Percentiles rank a stretch among this genome's conserved stretches.
These are phyloP conservation scores for Habropoda laboriosa DNA, from an alignment of 1,140 invertebrate genomes.

Conservation along the genomic window DNA sequence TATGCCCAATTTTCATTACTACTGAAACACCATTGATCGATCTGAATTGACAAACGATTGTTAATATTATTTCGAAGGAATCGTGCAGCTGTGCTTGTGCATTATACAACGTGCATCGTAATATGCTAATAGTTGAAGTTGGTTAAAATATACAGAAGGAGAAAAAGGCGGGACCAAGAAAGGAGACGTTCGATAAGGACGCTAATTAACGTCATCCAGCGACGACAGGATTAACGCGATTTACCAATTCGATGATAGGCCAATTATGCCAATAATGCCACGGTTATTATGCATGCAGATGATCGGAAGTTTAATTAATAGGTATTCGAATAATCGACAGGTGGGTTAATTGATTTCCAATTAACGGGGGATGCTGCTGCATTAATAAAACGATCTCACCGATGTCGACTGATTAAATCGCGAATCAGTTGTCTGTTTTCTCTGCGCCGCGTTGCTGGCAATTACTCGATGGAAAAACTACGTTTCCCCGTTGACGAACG, in stretches of 20 bases:
- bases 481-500: no score
- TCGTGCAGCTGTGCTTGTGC: neutral
- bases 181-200: no score
- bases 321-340: constrained; percentile 25
- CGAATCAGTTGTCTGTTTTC: neutral
- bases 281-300: constrained; percentile 24
- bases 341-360: constrained; percentile 34
- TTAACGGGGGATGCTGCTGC: constrained; percentile 17
- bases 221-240: constrained; percentile 4
- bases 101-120: neutral
- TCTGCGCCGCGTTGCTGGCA: fast-evolving
- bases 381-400: constrained; percentile 19
- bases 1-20: neutral
- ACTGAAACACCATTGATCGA: neutral
- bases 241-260: constrained; percentile 8
- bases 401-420: neutral
- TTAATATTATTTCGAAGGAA: neutral
- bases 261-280: constrained; percentile 28
- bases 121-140: neutral
- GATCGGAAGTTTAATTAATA: constrained; percentile 38
- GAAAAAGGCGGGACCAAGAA: neutral
- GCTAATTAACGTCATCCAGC: neutral
- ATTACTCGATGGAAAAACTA: neutral
- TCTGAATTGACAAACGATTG: neutral
- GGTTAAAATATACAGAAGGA: no score